Base-by-base conservation (phyloP, 2,113 vertebrate species). In the Balaeniceps rex region DNA sequence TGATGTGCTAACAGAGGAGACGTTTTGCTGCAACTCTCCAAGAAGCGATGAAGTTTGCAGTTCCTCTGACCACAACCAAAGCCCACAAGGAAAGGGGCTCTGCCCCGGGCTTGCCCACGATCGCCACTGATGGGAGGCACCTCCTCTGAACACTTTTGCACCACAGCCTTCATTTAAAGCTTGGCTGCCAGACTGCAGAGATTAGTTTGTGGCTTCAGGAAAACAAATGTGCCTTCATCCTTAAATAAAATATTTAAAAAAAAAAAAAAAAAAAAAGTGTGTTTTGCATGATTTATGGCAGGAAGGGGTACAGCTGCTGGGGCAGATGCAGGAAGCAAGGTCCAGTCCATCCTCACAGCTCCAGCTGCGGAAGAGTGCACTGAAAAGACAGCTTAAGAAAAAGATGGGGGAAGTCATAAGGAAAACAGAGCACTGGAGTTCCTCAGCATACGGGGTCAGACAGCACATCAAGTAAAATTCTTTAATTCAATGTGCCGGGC, bases 241-340 rank as follows among this genome's bases (percentile, higher is more conserved):
- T 93, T 93, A 87, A 83, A 87, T 65, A 84, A 95, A 95, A 90
- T 68, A 88, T n/a, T n/a, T n/a, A n/a, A n/a, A n/a, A n/a, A n/a
- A 77, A 70, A 44, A 82, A 51, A 86, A 91, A 54, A 51, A 82
- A 33, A 86, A 79, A 57, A 82, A 71, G 40, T 22, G 83, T 68
- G 65, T 38, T 95, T 88, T 0, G 1, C 54, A 91, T 96, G 95
- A 96, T 90, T 97, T 95, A 95, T 47, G 64, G 74, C 85, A 97
- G 96, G 97, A 97, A 97, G 90, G 6, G 33, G 75, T 90, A 82
- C 91, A 97, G 95, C 94, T 96, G 94, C 90, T 71, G 77, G 91
- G 84, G 93, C 93, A 94, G 90, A 94, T 86, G 93, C 9, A 10
- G 91, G 91, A 97, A 96, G 83, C 5, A 9, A 88, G 63, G 71